Conservation (phyloP, 2,113 vertebrate genomes). For the Tauraco erythrolophus region DNA sequence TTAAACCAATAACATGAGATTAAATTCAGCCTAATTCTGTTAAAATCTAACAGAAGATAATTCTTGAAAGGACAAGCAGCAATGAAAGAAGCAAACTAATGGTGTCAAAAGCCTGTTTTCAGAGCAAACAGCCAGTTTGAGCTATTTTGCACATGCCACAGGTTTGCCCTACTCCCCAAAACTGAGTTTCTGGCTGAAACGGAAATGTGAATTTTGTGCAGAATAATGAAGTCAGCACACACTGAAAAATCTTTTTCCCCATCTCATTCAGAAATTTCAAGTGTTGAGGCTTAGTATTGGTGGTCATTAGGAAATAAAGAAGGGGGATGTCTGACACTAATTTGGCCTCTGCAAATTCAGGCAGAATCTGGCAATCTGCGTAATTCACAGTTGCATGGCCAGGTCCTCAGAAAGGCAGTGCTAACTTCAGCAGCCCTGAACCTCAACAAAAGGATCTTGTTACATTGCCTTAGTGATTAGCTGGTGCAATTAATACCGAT, state of each 20-base stretch:
- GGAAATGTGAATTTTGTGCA: neutral
- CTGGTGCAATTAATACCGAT: neutral
- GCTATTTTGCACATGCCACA: neutral
- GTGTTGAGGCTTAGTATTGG: neutral
- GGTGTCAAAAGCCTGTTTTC: neutral
- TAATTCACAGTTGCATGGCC: neutral
- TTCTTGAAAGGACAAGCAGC: neutral
- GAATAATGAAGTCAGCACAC: neutral
- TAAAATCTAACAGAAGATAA: neutral
- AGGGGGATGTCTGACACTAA: neutral
- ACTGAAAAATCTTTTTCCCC: neutral
- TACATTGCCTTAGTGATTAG: neutral
- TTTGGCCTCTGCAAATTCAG: neutral
- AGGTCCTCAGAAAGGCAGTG: neutral
- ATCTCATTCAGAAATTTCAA: neutral
- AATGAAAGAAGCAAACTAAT: neutral
- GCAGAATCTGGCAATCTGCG: neutral
- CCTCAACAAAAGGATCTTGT: neutral
- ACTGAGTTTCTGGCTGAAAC: neutral
- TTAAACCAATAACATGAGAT: neutral
- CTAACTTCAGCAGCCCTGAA: neutral
- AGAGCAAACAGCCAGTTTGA: neutral
- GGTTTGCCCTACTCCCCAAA: neutral
- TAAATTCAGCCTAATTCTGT: neutral
- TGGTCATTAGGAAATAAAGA: neutral